Evolutionary conservation across 2,797 vertebrate species (phyloP).

Genomic region (Acropternis orthonyx): DNA sequence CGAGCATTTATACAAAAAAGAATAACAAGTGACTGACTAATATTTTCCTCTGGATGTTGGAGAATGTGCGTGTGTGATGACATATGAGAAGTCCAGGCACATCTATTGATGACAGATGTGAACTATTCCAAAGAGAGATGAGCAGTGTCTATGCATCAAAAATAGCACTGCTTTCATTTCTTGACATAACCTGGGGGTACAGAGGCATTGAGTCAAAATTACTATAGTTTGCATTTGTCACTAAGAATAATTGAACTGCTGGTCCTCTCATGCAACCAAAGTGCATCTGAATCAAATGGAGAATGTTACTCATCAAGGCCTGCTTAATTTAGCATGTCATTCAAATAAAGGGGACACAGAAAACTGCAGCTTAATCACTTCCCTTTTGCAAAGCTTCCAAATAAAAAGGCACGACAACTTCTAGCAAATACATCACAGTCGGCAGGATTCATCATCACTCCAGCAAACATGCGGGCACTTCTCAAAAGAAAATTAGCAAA

Average conservation of each 20-base stretch:
- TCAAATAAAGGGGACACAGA: slow-evolving; percentile 25
- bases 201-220: slow-evolving; percentile 35
- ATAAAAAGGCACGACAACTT: background rate
- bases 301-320: slow-evolving; percentile 9
- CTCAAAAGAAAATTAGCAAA: background rate
- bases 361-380: background rate
- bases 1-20: background rate
- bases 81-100: background rate
- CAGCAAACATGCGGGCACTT: background rate
- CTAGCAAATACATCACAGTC: background rate
- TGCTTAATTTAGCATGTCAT: slow-evolving; percentile 38
- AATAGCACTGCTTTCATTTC: background rate
- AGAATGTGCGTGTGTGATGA: background rate
- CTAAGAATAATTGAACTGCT: slow-evolving; percentile 37
- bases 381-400: background rate
- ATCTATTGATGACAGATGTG: background rate
- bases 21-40: slow-evolving; percentile 5
- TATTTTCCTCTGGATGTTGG: background rate
- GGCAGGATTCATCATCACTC: background rate
- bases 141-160: background rate
- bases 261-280: slow-evolving; percentile 13
- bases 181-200: background rate
- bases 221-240: slow-evolving; percentile 44
- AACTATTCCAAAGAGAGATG: background rate
- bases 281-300: slow-evolving; percentile 1